Evolutionary conservation across 2,888 invertebrate genomes (phyloP).

Genomic region (Drosophila nigricruria): DNA sequence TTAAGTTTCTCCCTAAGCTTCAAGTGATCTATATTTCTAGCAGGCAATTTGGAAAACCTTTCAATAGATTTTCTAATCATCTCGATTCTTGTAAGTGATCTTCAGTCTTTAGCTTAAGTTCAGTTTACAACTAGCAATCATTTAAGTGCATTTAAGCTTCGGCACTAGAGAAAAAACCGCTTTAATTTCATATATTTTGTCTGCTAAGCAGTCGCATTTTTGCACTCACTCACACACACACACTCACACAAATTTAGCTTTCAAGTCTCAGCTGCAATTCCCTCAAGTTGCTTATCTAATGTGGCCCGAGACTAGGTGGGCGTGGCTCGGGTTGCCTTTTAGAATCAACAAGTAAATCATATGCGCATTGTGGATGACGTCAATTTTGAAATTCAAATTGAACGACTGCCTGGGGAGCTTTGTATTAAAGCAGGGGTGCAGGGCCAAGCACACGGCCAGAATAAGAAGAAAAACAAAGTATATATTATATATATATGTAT

Average conservation of each 20-base stretch:
- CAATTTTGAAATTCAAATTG: slow-evolving; percentile 75
- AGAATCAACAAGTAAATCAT: slow-evolving; percentile 77
- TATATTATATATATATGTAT: not conserved
- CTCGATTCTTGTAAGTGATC: not conserved
- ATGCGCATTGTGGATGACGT: slow-evolving; percentile 77
- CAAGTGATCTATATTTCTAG: not conserved
- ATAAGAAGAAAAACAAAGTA: slow-evolving; percentile 1
- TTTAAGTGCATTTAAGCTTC: slow-evolving; percentile 27
- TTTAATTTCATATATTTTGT: slow-evolving; percentile 27
- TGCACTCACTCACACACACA: slow-evolving; percentile 23
- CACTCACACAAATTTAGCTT: slow-evolving; percentile 3
- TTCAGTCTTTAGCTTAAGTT: too few species aligned
- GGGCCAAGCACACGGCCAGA: not conserved
- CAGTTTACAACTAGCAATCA: not conserved
- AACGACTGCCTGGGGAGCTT: slow-evolving; percentile 70
- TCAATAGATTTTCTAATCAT: not conserved
- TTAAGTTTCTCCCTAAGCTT: too few species aligned
- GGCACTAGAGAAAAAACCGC: not conserved
- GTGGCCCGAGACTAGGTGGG: slow-evolving; percentile 54
- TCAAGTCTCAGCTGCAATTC: slow-evolving; percentile 56
- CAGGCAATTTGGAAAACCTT: not conserved
- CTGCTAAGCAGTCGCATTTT: slow-evolving; percentile 46
- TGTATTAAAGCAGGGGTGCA: slow-evolving; percentile 5
- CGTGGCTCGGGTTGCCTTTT: slow-evolving; percentile 54
- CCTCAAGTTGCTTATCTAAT: slow-evolving; percentile 63